Conservation (phyloP, 2,888 invertebrate species). For the Latrodectus elegans region DNA sequence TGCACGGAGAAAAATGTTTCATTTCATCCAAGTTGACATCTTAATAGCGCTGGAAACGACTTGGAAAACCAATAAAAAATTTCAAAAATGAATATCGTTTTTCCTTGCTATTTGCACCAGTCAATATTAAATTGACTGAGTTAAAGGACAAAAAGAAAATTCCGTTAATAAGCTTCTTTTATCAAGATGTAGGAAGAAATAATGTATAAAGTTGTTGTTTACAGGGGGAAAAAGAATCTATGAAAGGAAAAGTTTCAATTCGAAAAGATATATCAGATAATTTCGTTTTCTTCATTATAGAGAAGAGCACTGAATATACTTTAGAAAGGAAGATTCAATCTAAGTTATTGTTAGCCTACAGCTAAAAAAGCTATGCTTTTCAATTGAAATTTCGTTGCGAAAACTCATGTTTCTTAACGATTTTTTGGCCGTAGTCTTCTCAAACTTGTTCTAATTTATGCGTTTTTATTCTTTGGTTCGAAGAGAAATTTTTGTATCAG, state of each 20-base stretch:
- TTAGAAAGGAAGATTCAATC: slow-evolving; percentile 28
- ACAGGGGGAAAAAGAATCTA: background rate
- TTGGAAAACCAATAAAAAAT: background rate
- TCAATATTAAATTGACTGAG: background rate
- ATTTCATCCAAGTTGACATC: background rate
- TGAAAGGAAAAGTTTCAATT: background rate
- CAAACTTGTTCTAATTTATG: slow-evolving; percentile 42
- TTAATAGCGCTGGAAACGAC: background rate
- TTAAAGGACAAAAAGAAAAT: background rate
- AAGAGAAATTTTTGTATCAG: slow-evolving; percentile 53
- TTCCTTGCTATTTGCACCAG: background rate
- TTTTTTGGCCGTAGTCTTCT: slow-evolving; percentile 22
- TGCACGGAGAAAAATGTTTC: no score
- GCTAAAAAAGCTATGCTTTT: slow-evolving; percentile 20
- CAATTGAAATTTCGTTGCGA: slow-evolving; percentile 39
- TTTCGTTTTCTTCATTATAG: background rate
- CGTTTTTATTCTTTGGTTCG: slow-evolving; percentile 19
- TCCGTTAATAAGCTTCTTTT: background rate
- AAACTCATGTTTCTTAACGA: slow-evolving; percentile 46
- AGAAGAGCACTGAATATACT: slow-evolving; percentile 1
- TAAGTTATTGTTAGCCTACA: slow-evolving; percentile 40
- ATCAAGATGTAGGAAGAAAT: background rate
- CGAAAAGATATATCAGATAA: background rate
- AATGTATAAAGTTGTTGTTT: background rate
- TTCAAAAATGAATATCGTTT: background rate